Base-by-base conservation (phyloP, 2,113 vertebrate species). In the Tachysurus fulvidraco region DNA sequence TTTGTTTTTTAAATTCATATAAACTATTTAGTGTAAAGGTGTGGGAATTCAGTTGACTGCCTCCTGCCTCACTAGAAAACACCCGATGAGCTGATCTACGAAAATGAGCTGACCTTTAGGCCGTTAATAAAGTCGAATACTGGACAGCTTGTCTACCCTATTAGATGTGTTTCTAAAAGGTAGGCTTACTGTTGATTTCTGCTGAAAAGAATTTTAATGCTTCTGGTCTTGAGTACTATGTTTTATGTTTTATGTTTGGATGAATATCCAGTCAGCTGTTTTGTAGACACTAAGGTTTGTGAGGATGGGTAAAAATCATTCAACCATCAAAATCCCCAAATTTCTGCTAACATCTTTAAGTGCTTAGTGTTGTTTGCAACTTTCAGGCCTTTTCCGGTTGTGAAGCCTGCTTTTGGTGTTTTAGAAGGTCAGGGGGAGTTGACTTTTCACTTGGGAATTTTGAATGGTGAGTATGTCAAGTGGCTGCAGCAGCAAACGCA, bases 381-480 rank as follows among this genome's bases (percentile, higher is more conserved):
- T 90, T 86, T 7, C 74, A 94, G 94, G 78, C 85, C 91, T 19
- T 90, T 91, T 1, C 9, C 54, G 0, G 91, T 93, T 4, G 3
- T 90, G 28, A 89, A 86, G 52, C 88, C 92, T 78, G 90, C 89
- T 1, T 46, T 73, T 9, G 91, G 91, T 28, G 30, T 65, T 14
- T 88, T 93, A 65, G 77, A 88, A 46, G 93, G 92, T 62, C 83
- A 83, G 4, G 91, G 95, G 6, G 84, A 79, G 2, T 87, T 96
- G 52, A 69, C 90, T 9, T 95, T 95, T 87, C 90, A 93, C 77
- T 93, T 95, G 94, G 91, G 85, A 0, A 90, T 95, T 10, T 92
- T 95, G 21, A 93, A 94, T 79, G 89, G 95, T 95, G 83, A 91
- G 87, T 85, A 17, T 62, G 28, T 46, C 5, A 5, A 19, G 8